Percentiles rank a stretch among this genome's conserved stretches.
Conservation (phyloP, 1,140 invertebrate genomes). For the Schlechtendalia chinensis region DNA sequence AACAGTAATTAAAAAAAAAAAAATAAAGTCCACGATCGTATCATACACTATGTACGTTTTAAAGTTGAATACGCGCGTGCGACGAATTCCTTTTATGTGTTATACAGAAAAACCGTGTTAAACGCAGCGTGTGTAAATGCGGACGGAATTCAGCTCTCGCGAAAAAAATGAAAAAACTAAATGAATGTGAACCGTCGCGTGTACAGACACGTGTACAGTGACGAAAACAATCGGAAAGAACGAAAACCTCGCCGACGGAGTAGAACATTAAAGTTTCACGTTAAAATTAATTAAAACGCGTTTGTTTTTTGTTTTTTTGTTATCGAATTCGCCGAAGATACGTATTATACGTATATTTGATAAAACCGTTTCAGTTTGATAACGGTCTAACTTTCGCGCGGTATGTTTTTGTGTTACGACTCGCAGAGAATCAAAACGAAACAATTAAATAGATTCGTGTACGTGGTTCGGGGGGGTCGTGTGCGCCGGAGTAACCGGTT, state of each 20-base stretch:
- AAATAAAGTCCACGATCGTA: no score
- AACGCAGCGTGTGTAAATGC: constrained; percentile 14
- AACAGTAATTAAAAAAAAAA: constrained; percentile 8
- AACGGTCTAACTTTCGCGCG: no score
- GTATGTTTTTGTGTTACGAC: no score
- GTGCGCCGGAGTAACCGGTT: no score
- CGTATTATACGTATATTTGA: no score
- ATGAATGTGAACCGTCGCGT: neutral
- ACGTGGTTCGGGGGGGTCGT: no score
- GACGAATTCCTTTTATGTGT: constrained; percentile 10
- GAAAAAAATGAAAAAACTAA: neutral
- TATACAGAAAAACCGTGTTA: constrained; percentile 10
- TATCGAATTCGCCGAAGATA: no score
- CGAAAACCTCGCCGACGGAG: neutral
- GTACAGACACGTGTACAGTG: neutral
- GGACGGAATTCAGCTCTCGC: neutral
- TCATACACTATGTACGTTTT: neutral
- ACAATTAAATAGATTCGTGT: no score
- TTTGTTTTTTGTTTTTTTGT: neutral
- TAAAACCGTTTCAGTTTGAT: no score
- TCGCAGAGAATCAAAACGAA: no score
- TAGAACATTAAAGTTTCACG: neutral
- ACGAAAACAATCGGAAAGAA: neutral
- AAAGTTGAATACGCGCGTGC: neutral
- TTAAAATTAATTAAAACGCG: neutral